Conservation (phyloP, 2,888 invertebrate genomes). For the Lasioglossum calceatum region DNA sequence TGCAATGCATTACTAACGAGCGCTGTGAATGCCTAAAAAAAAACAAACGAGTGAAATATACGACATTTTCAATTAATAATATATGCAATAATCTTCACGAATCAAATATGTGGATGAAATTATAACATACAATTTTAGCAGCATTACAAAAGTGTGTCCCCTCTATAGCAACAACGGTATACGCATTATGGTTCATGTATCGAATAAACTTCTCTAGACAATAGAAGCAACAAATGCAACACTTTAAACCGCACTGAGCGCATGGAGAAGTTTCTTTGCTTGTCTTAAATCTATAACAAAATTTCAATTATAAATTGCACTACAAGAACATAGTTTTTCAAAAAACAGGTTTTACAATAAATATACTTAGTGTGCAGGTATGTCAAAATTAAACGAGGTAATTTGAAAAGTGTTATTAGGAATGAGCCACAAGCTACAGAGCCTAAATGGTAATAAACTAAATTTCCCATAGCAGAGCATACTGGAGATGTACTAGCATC, state of each 20-base stretch:
- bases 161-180: conserved; percentile 96
- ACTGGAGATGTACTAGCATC: conserved; percentile 89
- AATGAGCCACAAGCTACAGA: conserved; percentile 98
- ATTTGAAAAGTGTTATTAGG: conserved; percentile 95
- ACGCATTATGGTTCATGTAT: conserved; percentile 97
- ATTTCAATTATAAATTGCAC: conserved; percentile 35
- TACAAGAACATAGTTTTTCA: conserved; percentile 14
- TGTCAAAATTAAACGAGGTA: conserved; percentile 94
- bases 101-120: background rate
- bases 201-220: conserved; percentile 96
- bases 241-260: conserved; percentile 90
- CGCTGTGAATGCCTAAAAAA: conserved; percentile 92
- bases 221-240: conserved; percentile 96
- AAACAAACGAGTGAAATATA: conserved; percentile 11
- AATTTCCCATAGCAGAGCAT: conserved; percentile 89
- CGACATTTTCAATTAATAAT: conserved; percentile 16
- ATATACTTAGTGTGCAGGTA: conserved; percentile 95
- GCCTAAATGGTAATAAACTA: conserved; percentile 95
- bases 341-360: conserved; percentile 11
- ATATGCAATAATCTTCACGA: conserved; percentile 15
- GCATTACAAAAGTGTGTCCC: conserved; percentile 96
- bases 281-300: conserved; percentile 87
- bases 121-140: conserved; percentile 90
- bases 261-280: conserved; percentile 90
- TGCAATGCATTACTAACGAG: conserved; percentile 93